Evolutionary conservation across 1,140 invertebrate species (phyloP), one percentile per base, ranked within the genome.

Genomic region (Caenorhabditis tropicalis): DNA sequence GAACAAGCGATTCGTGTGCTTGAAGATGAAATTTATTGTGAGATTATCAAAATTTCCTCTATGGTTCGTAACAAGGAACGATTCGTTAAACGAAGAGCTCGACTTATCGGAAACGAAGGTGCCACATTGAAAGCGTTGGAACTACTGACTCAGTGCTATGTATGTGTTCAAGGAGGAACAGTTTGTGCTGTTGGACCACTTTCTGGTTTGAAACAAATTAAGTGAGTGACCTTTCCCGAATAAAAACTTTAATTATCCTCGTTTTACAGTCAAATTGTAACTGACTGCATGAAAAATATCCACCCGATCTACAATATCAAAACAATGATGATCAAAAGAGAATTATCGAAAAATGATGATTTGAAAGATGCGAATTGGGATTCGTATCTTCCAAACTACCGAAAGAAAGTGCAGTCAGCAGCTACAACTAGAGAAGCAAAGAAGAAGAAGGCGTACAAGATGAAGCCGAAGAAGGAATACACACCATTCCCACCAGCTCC

Each of bases 271-370:
- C 94, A 95, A 90, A 96, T 99, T 89, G 96, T 96, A 7, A 94
- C 96, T 91, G 97, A 99, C 88, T 98, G 96, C 2, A 98, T 99
- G 96, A 96, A 96, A 90, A 99, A 99, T 91, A 94, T 99, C 84
- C 98, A 99, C 93, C 98, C 98, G n/a, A 97, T 99, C 91, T 99
- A 99, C 91, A 98, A 98, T 90, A 97, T 99, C 0, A 99, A 99
- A 90, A 95, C 95, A 21, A 92, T 99, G 15, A 99, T 99, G 97
- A 98, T 99, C 60, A 99, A 99, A 92, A 93, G 94, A 89, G 97
- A 99, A 93, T 92, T 99, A 29, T 94, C 95, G 83, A 98, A 96
- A 87, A 89, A 93, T 88, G 95, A 99, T 0, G 94, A 95, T 88
- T 90, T 99, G 29, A 95, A 95, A 91, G 95, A 97, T 93, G 96